These are phyloP conservation scores for Schizothorax lantsangensis DNA, from an alignment of 2,797 vertebrate species.

Conservation along the genomic window DNA sequence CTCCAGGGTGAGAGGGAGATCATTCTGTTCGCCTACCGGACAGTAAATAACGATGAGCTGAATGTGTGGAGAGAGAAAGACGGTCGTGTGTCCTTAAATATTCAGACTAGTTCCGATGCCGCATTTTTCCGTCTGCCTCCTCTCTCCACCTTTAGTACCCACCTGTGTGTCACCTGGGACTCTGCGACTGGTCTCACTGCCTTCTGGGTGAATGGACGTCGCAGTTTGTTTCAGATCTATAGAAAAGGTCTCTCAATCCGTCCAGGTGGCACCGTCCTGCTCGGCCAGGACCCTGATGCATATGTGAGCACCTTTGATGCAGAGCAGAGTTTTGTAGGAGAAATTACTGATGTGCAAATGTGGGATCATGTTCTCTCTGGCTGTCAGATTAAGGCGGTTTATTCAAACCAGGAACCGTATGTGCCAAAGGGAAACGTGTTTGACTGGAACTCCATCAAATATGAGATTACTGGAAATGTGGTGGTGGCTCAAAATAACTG, in stretches of 20 bases:
- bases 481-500: slow-evolving; percentile 30
- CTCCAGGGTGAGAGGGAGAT: too few species aligned
- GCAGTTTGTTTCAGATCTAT: slow-evolving; percentile 75
- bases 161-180: slow-evolving; percentile 81
- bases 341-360: slow-evolving; percentile 63
- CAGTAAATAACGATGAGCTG: too few species aligned
- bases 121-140: slow-evolving; percentile 71
- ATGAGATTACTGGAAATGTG: slow-evolving; percentile 70
- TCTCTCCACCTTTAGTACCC: slow-evolving; percentile 75
- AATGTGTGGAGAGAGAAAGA: too few species aligned
- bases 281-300: slow-evolving; percentile 80
- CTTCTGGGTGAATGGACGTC: slow-evolving; percentile 67
- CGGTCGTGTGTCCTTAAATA: slow-evolving; percentile 25
- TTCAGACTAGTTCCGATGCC: slow-evolving; percentile 68
- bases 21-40: too few species aligned
- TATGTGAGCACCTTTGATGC: slow-evolving; percentile 63
- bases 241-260: slow-evolving; percentile 71
- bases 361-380: slow-evolving; percentile 62
- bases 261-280: slow-evolving; percentile 65
- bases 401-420: slow-evolving; percentile 39
- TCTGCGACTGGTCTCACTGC: slow-evolving; percentile 70
- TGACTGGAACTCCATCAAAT: slow-evolving; percentile 72
- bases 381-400: slow-evolving; percentile 63
- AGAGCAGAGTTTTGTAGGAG: slow-evolving; percentile 47
- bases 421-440: slow-evolving; percentile 67